Evolutionary conservation across 2,888 invertebrate species (phyloP).

Genomic region (Anoplius nigerrimus): DNA sequence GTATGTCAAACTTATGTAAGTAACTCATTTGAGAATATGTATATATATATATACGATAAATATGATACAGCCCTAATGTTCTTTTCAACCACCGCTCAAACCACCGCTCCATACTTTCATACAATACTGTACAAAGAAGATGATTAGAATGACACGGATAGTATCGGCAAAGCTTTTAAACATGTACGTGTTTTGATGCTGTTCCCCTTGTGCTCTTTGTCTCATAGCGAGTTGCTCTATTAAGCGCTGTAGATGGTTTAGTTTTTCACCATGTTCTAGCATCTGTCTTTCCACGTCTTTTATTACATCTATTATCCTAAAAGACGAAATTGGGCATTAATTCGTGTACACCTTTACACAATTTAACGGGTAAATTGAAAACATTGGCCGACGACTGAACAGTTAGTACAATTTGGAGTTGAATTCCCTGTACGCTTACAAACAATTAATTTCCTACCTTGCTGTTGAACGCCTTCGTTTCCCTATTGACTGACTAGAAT

Average conservation of each 20-base stretch:
- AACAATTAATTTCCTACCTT: slow-evolving; percentile 53
- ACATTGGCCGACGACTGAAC: too few species aligned
- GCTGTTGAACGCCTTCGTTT: slow-evolving; percentile 68
- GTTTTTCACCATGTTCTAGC: slow-evolving; percentile 66
- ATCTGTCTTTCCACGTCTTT: slow-evolving; percentile 68
- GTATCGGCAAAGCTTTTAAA: slow-evolving; percentile 67
- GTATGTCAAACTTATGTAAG: background rate
- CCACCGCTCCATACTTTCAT: slow-evolving; percentile 61
- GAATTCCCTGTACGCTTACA: too few species aligned
- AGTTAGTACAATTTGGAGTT: too few species aligned
- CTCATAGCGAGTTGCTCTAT: slow-evolving; percentile 69
- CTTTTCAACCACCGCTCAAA: slow-evolving; percentile 33
- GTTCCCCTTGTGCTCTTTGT: slow-evolving; percentile 66
- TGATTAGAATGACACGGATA: slow-evolving; percentile 66
- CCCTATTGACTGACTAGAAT: slow-evolving; percentile 76
- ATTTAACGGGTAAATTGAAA: too few species aligned
- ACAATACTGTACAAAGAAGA: slow-evolving; percentile 68
- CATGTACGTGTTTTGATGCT: slow-evolving; percentile 61
- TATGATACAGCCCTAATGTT: background rate
- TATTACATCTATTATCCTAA: slow-evolving; percentile 63
- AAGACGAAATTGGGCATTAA: slow-evolving; percentile 18
- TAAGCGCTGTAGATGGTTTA: slow-evolving; percentile 69
- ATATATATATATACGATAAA: slow-evolving; percentile 1
- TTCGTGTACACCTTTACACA: background rate
- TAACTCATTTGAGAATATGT: background rate